A percentile compares a stretch with the other conserved stretches of the same genome.
phyloP scores from a whole-genome alignment of 2,888 invertebrate species.

The Rhamnusium bicolor region DNA sequence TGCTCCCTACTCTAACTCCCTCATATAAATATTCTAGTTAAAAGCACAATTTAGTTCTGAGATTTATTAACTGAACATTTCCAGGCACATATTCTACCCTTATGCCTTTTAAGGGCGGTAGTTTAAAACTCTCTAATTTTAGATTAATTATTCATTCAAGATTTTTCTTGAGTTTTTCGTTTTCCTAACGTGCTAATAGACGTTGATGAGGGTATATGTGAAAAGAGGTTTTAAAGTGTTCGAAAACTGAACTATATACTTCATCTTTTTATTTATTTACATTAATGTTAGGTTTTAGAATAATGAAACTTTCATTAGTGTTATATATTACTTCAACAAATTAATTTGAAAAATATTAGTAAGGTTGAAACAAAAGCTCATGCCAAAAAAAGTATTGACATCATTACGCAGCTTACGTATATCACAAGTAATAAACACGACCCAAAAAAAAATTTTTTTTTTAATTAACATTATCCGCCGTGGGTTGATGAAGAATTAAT shows the following conservation, averaged over 20 bases:
- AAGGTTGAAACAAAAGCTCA: too few relatives aligned
- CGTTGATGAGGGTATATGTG: constrained; percentile 57
- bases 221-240: constrained; percentile 44
- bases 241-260: constrained; percentile 38
- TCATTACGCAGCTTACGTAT: too few relatives aligned
- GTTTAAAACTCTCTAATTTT: constrained; percentile 45
- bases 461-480: too few relatives aligned
- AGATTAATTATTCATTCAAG: constrained; percentile 48
- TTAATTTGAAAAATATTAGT: too few relatives aligned
- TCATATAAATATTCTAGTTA: constrained; percentile 1
- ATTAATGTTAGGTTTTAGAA: constrained; percentile 39
- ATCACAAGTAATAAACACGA: too few relatives aligned
- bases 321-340: too few relatives aligned
- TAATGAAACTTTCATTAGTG: constrained; percentile 7
- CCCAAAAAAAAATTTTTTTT: too few relatives aligned
- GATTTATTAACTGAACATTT: constrained; percentile 10
- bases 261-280: constrained; percentile 45
- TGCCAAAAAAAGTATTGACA: too few relatives aligned
- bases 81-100: constrained; percentile 12
- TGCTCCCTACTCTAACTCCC: neutral
- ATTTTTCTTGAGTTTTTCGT: constrained; percentile 58
- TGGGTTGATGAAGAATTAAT: too few relatives aligned
- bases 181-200: constrained; percentile 53
- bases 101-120: constrained; percentile 28
- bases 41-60: constrained; percentile 10